phyloP scores from a whole-genome alignment of 2,113 vertebrate species.

The Fulmarus glacialis region DNA sequence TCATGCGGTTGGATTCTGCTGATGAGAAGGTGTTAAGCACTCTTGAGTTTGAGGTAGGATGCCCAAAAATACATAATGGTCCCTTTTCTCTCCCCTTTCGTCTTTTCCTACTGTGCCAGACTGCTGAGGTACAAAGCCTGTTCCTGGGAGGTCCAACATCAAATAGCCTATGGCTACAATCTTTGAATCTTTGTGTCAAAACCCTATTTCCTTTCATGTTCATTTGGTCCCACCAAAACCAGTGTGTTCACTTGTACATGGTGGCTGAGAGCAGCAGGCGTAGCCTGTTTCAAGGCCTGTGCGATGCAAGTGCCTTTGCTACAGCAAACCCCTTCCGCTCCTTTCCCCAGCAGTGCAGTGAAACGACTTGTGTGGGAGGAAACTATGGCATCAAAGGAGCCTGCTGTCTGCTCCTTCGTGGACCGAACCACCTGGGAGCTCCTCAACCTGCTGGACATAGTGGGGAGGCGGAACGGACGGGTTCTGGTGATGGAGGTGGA shows the following conservation, averaged over 20 bases:
- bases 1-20: background rate
- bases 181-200: background rate
- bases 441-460: background rate
- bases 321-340: background rate
- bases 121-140: background rate
- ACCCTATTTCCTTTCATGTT: fast-evolving
- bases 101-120: background rate
- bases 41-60: background rate
- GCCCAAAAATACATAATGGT: background rate
- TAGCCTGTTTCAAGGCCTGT: background rate
- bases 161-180: background rate
- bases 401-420: background rate
- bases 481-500: slow-evolving; percentile 4
- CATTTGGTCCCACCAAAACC: background rate
- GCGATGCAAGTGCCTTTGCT: background rate
- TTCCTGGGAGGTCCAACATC: background rate
- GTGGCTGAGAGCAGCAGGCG: too few species aligned
- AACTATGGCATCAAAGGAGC: background rate
- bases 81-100: background rate
- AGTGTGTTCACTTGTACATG: background rate
- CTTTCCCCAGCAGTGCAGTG: background rate
- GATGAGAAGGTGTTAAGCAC: background rate
- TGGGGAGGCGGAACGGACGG: background rate
- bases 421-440: background rate
- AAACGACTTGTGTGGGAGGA: background rate